Evolutionary conservation across 1,140 invertebrate species (phyloP).

Genomic region (Hypsibius dujardini): DNA sequence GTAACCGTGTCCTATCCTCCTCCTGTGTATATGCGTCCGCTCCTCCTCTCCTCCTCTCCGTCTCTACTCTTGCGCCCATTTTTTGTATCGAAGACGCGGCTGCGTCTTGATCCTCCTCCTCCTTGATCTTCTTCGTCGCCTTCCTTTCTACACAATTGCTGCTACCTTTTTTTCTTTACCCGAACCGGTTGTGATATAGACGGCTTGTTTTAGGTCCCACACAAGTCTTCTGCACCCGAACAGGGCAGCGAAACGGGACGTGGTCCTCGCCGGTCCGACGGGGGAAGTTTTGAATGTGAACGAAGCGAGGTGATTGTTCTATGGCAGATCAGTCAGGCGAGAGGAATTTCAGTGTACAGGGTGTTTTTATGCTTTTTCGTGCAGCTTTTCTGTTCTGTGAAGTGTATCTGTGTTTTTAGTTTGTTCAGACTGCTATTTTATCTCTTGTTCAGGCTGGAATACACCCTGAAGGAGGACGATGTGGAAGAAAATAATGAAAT

Average conservation of each 20-base stretch:
- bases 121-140: background rate
- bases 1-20: background rate
- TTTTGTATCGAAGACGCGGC: background rate
- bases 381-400: conserved; percentile 16
- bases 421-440: conserved; percentile 10
- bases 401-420: conserved; percentile 17
- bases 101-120: background rate
- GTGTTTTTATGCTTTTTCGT: conserved; percentile 15
- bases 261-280: conserved; percentile 48
- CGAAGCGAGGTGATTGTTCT: conserved; percentile 44
- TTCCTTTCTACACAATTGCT: conserved; percentile 24
- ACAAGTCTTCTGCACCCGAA: background rate
- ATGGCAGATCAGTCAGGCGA: background rate
- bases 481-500: conserved; percentile 42
- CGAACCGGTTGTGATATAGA: conserved; percentile 21
- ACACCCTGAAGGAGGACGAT: conserved; percentile 49
- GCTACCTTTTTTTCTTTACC: conserved; percentile 24
- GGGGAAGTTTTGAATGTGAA: conserved; percentile 70
- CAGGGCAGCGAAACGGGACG: conserved; percentile 30
- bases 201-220: conserved; percentile 16
- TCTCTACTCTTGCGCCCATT: background rate
- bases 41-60: background rate
- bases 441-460: conserved; percentile 40
- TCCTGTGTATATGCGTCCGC: background rate
- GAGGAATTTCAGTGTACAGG: background rate